Base-by-base conservation (phyloP, 2,888 invertebrate genomes). In the Elaeidobius kamerunicus region DNA sequence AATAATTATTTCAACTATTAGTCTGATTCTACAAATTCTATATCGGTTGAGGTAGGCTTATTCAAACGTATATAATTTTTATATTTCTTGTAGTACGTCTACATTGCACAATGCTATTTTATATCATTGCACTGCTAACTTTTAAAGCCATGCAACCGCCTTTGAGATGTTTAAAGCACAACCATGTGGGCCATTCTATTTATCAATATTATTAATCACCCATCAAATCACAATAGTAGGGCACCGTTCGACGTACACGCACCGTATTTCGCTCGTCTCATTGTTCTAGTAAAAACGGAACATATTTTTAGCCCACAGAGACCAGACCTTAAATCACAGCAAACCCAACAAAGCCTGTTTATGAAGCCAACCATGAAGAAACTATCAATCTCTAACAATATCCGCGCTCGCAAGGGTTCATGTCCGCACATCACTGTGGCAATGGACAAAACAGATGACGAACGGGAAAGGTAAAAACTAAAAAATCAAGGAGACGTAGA, bases 321-420 rank as follows among this genome's bases (percentile, higher is more conserved):
- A 19, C 30, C 42, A 28, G 42, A 27, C 42, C 30, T 46, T 52
- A 36, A 47, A 52, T 52, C 52, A 52, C 44, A 38, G n/a, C 34
- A 34, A n/a, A n/a, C n/a, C n/a, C n/a, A 45, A 52, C 52, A 52
- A 46, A 46, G 53, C 47, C 53, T 23, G 53, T 53, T 53, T 53
- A 47, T 43, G 38, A 48, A 52, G 36, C 41, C 18, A 43, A 53
- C 53, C 53, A 36, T 47, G 43, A 46, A 41, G 34, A 3, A 42
- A 43, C 53, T 39, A 53, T 53, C 53, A 53, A 53, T 53, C 47
- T 48, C 42, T 38, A 44, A 44, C 50, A 32, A 45, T 52, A 34
- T 30, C 52, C 44, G 48, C 46, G 32, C 32, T n/a, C n/a, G n/a
- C n/a, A n/a, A 36, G 43, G 39, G 53, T 53, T 48, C 52, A 53